phyloP scores from a whole-genome alignment of 2,888 invertebrate species.

The Ramazzottius varieornatus region DNA sequence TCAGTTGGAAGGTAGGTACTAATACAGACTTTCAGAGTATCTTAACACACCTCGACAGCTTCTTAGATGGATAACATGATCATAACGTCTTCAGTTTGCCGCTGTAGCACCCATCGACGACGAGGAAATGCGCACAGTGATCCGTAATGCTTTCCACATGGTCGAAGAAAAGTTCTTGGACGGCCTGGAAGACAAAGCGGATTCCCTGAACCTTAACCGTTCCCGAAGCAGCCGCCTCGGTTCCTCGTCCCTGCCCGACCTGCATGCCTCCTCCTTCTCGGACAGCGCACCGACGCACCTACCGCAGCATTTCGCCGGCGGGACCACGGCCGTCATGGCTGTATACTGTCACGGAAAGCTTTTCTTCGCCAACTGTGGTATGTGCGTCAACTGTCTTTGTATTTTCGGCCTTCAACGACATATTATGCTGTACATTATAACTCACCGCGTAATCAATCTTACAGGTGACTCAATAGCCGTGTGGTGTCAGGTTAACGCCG shows the following conservation, averaged over 20 bases:
- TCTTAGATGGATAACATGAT: not conserved
- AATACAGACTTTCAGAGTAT: not conserved
- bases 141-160: not conserved
- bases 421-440: not conserved
- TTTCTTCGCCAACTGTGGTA: not conserved
- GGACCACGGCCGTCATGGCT: not conserved
- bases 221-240: too few species aligned
- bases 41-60: not conserved
- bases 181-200: not conserved
- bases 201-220: too few species aligned
- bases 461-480: conserved; percentile 41
- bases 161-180: not conserved
- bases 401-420: not conserved
- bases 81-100: not conserved
- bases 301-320: not conserved
- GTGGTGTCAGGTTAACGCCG: conserved; percentile 47
- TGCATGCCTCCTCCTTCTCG: not conserved
- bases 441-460: conserved; percentile 4
- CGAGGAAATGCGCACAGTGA: not conserved
- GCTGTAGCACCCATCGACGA: not conserved
- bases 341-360: not conserved
- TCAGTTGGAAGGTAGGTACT: not conserved
- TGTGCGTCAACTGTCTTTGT: not conserved
- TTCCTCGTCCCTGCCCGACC: not conserved
- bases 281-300: not conserved